phyloP scores from a whole-genome alignment of 2,888 invertebrate species.

The Noctua fimbriata region DNA sequence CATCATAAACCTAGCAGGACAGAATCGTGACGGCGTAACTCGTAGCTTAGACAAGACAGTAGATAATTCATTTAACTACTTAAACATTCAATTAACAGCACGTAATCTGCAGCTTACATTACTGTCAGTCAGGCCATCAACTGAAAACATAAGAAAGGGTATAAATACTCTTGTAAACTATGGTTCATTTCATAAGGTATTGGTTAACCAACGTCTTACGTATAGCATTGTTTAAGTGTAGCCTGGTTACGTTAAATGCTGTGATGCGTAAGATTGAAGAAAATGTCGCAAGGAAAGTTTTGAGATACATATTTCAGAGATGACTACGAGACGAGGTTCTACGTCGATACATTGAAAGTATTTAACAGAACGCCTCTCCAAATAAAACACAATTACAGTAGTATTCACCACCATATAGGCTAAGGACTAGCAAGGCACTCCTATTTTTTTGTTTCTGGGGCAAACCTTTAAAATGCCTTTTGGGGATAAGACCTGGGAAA shows the following conservation, averaged over 20 bases:
- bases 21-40: background rate
- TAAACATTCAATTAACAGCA: constrained; percentile 11
- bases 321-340: background rate
- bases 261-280: background rate
- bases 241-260: background rate
- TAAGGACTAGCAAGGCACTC: background rate
- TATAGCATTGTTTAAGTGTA: background rate
- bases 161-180: background rate
- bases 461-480: background rate
- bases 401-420: background rate
- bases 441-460: background rate
- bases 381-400: background rate
- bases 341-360: background rate
- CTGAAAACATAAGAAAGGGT: constrained; percentile 18
- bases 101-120: constrained; percentile 10
- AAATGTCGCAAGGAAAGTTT: background rate
- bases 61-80: background rate
- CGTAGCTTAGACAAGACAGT: background rate
- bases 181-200: background rate
- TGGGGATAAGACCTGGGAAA: background rate
- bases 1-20: background rate
- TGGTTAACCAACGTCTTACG: background rate
- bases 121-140: constrained; percentile 13
- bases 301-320: background rate
- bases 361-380: background rate